phyloP scores from a whole-genome alignment of 2,888 invertebrate genomes.

The Agonopterix subpropinquella region DNA sequence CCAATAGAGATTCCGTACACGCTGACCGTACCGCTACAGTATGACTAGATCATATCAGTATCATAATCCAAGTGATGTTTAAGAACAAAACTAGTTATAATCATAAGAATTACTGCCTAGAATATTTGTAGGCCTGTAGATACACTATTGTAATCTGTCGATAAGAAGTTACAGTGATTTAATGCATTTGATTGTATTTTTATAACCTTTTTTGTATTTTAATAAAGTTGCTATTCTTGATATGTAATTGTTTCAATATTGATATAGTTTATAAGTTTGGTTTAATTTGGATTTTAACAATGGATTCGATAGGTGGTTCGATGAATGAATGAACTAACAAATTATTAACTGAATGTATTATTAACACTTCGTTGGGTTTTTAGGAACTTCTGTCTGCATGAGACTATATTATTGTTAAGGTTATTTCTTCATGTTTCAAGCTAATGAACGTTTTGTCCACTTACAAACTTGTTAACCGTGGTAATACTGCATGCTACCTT shows the following conservation, averaged over 20 bases:
- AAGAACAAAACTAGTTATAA: constrained; percentile 37
- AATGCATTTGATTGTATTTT: constrained; percentile 75
- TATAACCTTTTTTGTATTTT: constrained; percentile 74
- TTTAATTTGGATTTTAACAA: not conserved
- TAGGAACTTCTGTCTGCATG: too few species aligned
- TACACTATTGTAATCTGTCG: constrained; percentile 36
- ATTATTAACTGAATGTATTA: not conserved
- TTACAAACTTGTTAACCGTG: not conserved
- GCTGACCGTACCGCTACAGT: constrained; percentile 14
- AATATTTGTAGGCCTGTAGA: constrained; percentile 51
- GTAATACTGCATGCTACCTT: constrained; percentile 41
- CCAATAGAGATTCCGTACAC: not conserved
- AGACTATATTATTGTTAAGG: too few species aligned
- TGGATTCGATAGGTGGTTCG: not conserved
- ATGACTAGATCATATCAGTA: constrained; percentile 15
- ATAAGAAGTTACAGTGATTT: constrained; percentile 66
- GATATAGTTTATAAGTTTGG: too few species aligned
- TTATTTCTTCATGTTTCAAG: too few species aligned
- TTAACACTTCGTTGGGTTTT: too few species aligned
- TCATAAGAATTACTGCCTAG: constrained; percentile 43
- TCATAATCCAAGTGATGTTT: constrained; percentile 35
- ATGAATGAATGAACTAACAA: not conserved
- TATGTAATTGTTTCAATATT: constrained; percentile 13
- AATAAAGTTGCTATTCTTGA: constrained; percentile 75
- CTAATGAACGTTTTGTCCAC: too few species aligned